Conservation (phyloP, 2,113 vertebrate species). For the Callithrix jacchus region DNA sequence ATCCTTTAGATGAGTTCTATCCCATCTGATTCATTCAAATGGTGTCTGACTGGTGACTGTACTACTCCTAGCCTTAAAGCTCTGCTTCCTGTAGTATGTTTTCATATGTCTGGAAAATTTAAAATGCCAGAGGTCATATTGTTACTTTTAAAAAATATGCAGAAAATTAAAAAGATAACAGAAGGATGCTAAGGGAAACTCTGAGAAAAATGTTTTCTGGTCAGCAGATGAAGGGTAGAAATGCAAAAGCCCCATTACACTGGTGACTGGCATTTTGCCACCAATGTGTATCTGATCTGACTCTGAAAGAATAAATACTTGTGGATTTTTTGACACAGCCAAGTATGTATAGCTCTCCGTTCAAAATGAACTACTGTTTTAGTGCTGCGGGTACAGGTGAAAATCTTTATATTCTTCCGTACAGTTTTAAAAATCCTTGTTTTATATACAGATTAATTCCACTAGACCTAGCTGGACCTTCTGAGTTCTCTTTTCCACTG, state of each 20-base stretch:
- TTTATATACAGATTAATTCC: slow-evolving; percentile 46
- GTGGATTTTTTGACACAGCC: not conserved
- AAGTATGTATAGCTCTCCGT: slow-evolving; percentile 30
- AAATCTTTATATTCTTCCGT: slow-evolving; percentile 46
- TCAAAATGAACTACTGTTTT: slow-evolving; percentile 40
- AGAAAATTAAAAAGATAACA: slow-evolving; percentile 22
- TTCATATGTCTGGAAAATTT: slow-evolving; percentile 31
- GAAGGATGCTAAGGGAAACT: not conserved
- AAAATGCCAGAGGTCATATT: not conserved
- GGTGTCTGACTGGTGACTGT: not conserved
- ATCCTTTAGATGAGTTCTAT: not conserved
- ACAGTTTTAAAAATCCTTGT: not conserved
- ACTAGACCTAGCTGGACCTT: slow-evolving; percentile 34
- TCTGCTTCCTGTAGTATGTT: not conserved
- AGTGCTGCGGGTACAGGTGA: not conserved
- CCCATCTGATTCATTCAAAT: not conserved
- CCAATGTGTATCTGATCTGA: not conserved
- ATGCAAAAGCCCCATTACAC: slow-evolving; percentile 4
- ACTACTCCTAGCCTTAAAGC: not conserved
- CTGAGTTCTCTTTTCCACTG: not conserved
- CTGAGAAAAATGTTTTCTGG: slow-evolving; percentile 10
- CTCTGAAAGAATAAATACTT: not conserved
- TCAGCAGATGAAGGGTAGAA: not conserved
- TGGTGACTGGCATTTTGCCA: slow-evolving; percentile 8
- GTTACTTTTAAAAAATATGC: not conserved